A percentile compares a stretch with the other conserved stretches of the same genome.
Evolutionary conservation across 1,140 invertebrate genomes (phyloP).

Genomic region (Drosophila seguyi): DNA sequence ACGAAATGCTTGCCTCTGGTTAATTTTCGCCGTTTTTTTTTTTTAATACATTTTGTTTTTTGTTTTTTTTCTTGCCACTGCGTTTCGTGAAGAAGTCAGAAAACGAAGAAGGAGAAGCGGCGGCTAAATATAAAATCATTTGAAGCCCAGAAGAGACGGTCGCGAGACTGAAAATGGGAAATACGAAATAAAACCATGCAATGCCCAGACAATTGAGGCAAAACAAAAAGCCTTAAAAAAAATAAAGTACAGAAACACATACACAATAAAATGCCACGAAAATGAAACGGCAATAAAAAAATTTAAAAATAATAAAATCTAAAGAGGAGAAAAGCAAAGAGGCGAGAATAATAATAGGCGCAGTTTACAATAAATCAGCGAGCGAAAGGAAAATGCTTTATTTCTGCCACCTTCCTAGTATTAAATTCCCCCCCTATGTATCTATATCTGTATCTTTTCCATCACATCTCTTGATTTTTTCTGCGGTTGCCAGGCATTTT

Average conservation of each 20-base stretch:
- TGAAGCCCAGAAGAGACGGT: conserved; percentile 29
- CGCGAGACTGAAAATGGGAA: conserved; percentile 11
- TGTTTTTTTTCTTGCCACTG: conserved; percentile 14
- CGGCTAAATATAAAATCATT: conserved; percentile 59
- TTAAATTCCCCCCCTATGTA: neutral
- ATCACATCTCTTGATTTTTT: conserved; percentile 20
- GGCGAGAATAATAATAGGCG: conserved; percentile 38
- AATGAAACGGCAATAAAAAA: conserved; percentile 23
- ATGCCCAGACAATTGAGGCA: conserved; percentile 44
- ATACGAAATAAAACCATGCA: conserved; percentile 44
- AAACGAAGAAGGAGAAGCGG: conserved; percentile 16
- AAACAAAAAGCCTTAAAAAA: conserved; percentile 9
- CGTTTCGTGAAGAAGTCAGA: conserved; percentile 38
- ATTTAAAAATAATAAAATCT: conserved; percentile 11
- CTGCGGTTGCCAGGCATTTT: conserved; percentile 5
- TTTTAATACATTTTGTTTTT: conserved; percentile 5
- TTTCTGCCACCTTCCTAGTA: conserved; percentile 13
- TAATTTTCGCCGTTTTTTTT: conserved; percentile 30
- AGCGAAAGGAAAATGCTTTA: conserved; percentile 44
- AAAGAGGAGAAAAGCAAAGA: conserved; percentile 14
- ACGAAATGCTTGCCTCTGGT: conserved; percentile 53
- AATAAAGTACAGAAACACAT: conserved; percentile 13
- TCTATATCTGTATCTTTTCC: conserved; percentile 16
- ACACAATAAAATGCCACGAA: conserved; percentile 33
- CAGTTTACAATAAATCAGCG: conserved; percentile 47